phyloP scores from a whole-genome alignment of 1,140 invertebrate genomes.

The Cepaea nemoralis region DNA sequence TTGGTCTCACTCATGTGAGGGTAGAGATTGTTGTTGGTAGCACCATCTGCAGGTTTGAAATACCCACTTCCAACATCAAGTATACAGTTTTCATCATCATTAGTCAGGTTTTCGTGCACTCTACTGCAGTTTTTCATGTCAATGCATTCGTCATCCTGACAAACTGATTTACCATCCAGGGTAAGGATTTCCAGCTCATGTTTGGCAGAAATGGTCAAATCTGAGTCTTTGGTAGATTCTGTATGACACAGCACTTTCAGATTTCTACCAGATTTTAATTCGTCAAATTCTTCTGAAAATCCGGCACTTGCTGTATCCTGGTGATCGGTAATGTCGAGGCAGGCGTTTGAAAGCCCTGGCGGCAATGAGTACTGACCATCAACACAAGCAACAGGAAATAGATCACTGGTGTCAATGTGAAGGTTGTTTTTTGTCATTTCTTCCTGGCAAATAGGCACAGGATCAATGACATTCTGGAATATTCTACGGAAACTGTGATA shows the following conservation, averaged over 20 bases:
- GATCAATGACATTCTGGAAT: background rate
- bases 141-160: background rate
- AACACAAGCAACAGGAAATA: no score
- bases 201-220: no score
- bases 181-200: background rate
- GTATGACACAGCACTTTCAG: no score
- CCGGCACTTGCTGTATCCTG: no score
- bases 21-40: background rate
- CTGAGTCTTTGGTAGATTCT: no score
- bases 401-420: background rate
- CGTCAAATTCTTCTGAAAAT: no score
- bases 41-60: background rate
- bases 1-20: background rate
- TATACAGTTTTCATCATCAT: background rate
- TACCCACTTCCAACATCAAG: constrained; percentile 31
- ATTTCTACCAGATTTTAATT: no score
- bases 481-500: constrained; percentile 29
- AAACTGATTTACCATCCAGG: background rate
- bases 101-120: background rate
- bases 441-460: background rate
- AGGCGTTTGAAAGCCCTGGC: no score
- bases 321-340: no score
- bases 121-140: no score
- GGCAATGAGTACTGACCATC: background rate
- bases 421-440: no score